Percentiles rank a stretch among this genome's conserved stretches.
Conservation (phyloP, 2,888 invertebrate genomes). For the Cryptus viduatorius region DNA sequence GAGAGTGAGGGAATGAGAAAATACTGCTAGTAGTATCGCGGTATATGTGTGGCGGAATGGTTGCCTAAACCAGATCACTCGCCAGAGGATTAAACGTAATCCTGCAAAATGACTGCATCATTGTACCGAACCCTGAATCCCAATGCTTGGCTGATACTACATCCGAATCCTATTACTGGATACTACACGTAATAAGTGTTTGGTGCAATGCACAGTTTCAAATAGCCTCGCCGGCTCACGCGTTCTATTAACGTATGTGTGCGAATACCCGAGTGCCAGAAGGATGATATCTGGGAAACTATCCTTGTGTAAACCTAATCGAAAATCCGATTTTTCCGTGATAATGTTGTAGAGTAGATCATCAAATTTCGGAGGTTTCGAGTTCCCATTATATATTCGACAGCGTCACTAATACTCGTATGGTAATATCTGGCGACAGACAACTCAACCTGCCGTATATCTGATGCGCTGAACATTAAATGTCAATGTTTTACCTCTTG, state of each 20-base stretch:
- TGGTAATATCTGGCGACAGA: no score
- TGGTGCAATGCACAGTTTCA: slow-evolving; percentile 13
- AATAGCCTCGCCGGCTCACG: not conserved
- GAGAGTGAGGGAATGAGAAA: slow-evolving; percentile 24
- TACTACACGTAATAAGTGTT: slow-evolving; percentile 41
- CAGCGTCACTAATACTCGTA: not conserved
- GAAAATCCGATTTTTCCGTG: not conserved
- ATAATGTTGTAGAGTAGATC: not conserved
- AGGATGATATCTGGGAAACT: not conserved
- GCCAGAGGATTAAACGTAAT: slow-evolving; percentile 64
- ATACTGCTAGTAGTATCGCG: slow-evolving; percentile 2
- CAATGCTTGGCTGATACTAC: slow-evolving; percentile 41
- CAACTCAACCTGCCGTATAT: no score
- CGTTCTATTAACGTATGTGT: slow-evolving; percentile 20
- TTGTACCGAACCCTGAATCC: slow-evolving; percentile 39
- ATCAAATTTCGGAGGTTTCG: not conserved
- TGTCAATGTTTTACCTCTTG: no score
- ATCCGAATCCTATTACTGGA: slow-evolving; percentile 52
- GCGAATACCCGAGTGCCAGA: not conserved
- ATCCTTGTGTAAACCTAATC: not conserved
- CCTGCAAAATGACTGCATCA: slow-evolving; percentile 65
- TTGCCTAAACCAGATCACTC: slow-evolving; percentile 54
- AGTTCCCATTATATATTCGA: not conserved
- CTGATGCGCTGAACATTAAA: no score
- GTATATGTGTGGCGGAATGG: not conserved